Base-by-base conservation (phyloP, 2,888 invertebrate species). In the Parapristionchus giblindavisi region DNA sequence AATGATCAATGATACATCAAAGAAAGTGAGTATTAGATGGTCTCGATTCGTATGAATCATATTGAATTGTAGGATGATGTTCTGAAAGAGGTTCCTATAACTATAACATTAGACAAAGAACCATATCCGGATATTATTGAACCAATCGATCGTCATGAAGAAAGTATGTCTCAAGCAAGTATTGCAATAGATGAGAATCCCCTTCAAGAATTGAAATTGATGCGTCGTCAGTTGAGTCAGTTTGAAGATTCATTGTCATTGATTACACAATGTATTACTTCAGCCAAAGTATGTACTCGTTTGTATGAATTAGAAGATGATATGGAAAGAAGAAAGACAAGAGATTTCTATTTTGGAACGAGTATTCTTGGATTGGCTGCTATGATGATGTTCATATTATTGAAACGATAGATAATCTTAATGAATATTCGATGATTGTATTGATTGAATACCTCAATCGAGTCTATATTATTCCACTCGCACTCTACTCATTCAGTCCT, bases 161-260 rank as follows among this genome's bases (percentile, higher is more conserved):
- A 78, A 32, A 68, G 60, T n/a, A 70, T 71, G 40, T 75, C 75
- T 29, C 72, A 75, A 43, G 77, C 75, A 27, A 82, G 81, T 11
- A 77, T 85, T 21, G 85, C 85, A 11, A 80, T 84, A 61, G 85
- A 84, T 38, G 81, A 81, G 38, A 79, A 84, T 73, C 84, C 84
- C 2, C 74, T 84, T 8, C 83, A 84, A n/a, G 84, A 84, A 65
- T 72, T 84, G 56, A 84, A 84, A 71, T 34, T 75, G 6, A 79
- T 84, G 79, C 76, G 83, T 8, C 73, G 84, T 48, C 81, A 83
- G 58, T 71, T 82, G 11, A 75, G 66, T 68, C 3, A 63, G 74
- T 63, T 43, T 11, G 5, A 0, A 43, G 38, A 32, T 14, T 24
- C 6, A 14, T 54, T 54, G 11, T 6, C 54, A 54, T 54, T 6